Conservation (phyloP, 2,113 vertebrate species). For the Triplophysa tibetana region DNA sequence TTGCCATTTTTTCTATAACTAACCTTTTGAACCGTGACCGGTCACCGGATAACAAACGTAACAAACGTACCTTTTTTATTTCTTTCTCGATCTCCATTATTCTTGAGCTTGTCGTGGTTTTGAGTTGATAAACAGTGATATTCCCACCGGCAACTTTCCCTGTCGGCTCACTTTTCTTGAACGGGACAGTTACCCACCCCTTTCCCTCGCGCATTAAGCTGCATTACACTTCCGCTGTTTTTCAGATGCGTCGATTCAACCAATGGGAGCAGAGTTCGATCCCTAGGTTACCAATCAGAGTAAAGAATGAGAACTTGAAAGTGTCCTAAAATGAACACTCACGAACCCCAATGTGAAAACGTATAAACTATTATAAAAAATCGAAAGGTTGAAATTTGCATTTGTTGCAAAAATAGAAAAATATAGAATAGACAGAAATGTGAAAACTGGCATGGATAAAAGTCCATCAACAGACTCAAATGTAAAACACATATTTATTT, state of each 20-base stretch:
- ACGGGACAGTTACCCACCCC: slow-evolving; percentile 12
- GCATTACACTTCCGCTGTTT: slow-evolving; percentile 41
- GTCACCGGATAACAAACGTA: background rate
- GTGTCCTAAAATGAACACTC: no score
- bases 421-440: no score
- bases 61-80: slow-evolving; percentile 49
- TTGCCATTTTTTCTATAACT: slow-evolving; percentile 9
- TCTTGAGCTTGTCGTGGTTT: background rate
- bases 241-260: slow-evolving; percentile 10
- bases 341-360: no score
- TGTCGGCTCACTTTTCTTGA: background rate
- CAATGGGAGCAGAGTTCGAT: slow-evolving; percentile 30
- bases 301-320: background rate
- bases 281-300: slow-evolving; percentile 40
- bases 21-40: slow-evolving; percentile 1
- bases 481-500: no score
- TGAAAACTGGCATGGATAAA: no score
- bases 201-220: slow-evolving; percentile 5
- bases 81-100: slow-evolving; percentile 55
- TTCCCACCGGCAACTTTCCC: slow-evolving; percentile 12
- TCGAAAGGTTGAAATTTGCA: no score
- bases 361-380: no score
- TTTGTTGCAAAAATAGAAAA: no score
- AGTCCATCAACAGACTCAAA: no score
- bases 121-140: background rate